phyloP scores from a whole-genome alignment of 2,113 vertebrate genomes.

The Bujurquina vittata region DNA sequence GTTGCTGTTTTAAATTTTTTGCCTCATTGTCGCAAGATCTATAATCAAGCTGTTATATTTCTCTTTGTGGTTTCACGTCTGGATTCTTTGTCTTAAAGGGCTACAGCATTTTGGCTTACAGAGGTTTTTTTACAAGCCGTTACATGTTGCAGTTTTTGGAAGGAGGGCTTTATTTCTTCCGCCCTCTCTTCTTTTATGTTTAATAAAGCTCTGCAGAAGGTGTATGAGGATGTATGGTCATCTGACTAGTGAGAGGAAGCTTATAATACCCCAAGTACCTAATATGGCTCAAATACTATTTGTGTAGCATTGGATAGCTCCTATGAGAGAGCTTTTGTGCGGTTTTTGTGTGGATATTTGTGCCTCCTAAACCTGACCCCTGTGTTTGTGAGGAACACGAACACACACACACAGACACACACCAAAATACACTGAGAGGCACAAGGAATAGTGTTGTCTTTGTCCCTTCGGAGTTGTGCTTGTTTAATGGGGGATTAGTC shows the following conservation, averaged over 20 bases:
- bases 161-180: not conserved
- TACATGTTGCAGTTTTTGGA: constrained; percentile 42
- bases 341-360: constrained; percentile 27
- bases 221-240: constrained; percentile 28
- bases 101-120: constrained; percentile 20
- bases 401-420: constrained; percentile 9
- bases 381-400: constrained; percentile 7
- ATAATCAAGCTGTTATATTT: constrained; percentile 7
- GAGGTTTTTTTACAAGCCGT: constrained; percentile 8
- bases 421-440: constrained; percentile 13
- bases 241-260: constrained; percentile 33
- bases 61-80: constrained; percentile 11
- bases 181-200: constrained; percentile 11
- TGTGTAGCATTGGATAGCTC: not conserved
- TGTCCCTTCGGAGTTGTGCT: constrained; percentile 64
- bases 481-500: constrained; percentile 49
- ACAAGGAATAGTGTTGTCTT: constrained; percentile 71
- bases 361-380: constrained; percentile 41
- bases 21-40: constrained; percentile 2
- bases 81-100: constrained; percentile 11
- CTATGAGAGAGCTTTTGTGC: not conserved
- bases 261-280: not conserved
- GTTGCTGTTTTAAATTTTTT: not conserved
- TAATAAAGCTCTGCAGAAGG: constrained; percentile 19
- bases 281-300: constrained; percentile 2